Percentiles rank a stretch among this genome's conserved stretches.
These are phyloP conservation scores for Grapholita molesta DNA, from an alignment of 1,140 invertebrate genomes.

Conservation along the genomic window DNA sequence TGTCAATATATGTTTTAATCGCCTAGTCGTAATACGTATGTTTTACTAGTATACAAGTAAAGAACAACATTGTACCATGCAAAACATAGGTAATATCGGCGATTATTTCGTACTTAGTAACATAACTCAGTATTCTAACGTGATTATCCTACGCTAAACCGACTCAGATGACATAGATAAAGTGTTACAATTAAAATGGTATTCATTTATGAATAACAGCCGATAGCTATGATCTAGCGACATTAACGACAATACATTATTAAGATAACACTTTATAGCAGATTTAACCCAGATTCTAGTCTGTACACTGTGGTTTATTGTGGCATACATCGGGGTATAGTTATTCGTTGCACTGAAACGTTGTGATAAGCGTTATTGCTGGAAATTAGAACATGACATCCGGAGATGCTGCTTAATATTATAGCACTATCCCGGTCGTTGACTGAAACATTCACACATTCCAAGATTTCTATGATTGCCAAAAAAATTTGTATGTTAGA, in stretches of 20 bases:
- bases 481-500: background rate
- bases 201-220: slow-evolving; percentile 5
- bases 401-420: background rate
- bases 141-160: background rate
- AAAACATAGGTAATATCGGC: background rate
- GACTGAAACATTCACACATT: background rate
- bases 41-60: background rate
- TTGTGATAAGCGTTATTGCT: slow-evolving; percentile 8
- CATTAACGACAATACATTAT: slow-evolving; percentile 28
- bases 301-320: slow-evolving; percentile 18
- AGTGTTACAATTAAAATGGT: background rate
- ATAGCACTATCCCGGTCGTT: background rate
- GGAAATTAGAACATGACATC: slow-evolving; percentile 10
- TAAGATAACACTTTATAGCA: slow-evolving; percentile 61
- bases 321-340: slow-evolving; percentile 10
- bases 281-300: slow-evolving; percentile 52
- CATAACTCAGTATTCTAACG: background rate
- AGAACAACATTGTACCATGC: background rate
- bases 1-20: too few species aligned
- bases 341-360: slow-evolving; percentile 2
- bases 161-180: background rate
- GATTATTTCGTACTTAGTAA: background rate
- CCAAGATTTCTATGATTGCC: background rate
- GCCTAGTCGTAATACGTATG: background rate
- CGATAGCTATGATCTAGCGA: slow-evolving; percentile 12